These are phyloP conservation scores for Xestia sexstrigata DNA, from an alignment of 2,888 invertebrate species.

Conservation along the genomic window DNA sequence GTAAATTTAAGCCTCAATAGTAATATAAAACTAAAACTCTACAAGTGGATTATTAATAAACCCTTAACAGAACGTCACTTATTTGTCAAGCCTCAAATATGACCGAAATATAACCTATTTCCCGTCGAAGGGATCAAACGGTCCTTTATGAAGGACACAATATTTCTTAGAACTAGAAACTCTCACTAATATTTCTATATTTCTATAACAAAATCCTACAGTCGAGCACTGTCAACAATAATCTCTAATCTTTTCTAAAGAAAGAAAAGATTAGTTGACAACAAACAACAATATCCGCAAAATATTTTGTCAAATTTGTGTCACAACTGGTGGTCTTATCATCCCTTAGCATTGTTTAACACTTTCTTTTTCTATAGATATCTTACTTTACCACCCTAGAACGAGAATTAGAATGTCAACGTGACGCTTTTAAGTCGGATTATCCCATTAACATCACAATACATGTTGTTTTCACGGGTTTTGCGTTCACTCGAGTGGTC, in stretches of 20 bases:
- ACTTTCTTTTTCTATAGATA: conserved; percentile 80
- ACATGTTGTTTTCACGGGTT: conserved; percentile 75
- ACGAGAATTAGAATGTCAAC: conserved; percentile 85
- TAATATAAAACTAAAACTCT: no score
- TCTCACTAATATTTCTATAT: conserved; percentile 65
- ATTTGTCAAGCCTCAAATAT: conserved; percentile 11
- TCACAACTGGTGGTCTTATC: conserved; percentile 87
- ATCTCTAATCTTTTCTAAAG: conserved; percentile 76
- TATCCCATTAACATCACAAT: conserved; percentile 75
- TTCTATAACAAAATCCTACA: conserved; percentile 63
- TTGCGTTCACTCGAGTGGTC: conserved; percentile 72
- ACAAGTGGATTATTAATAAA: background rate
- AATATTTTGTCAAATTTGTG: conserved; percentile 88
- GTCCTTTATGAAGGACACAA: conserved; percentile 26
- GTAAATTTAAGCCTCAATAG: background rate
- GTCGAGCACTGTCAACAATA: conserved; percentile 63
- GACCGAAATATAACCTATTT: background rate
- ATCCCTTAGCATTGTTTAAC: conserved; percentile 70
- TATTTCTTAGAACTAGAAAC: conserved; percentile 61
- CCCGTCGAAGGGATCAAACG: conserved; percentile 44
- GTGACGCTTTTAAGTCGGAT: conserved; percentile 78
- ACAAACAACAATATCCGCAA: conserved; percentile 78
- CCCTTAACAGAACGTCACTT: background rate
- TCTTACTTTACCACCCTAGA: conserved; percentile 60
- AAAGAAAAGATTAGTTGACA: conserved; percentile 76